phyloP scores from a whole-genome alignment of 2,113 vertebrate species.

The Campylorhamphus procurvoides region DNA sequence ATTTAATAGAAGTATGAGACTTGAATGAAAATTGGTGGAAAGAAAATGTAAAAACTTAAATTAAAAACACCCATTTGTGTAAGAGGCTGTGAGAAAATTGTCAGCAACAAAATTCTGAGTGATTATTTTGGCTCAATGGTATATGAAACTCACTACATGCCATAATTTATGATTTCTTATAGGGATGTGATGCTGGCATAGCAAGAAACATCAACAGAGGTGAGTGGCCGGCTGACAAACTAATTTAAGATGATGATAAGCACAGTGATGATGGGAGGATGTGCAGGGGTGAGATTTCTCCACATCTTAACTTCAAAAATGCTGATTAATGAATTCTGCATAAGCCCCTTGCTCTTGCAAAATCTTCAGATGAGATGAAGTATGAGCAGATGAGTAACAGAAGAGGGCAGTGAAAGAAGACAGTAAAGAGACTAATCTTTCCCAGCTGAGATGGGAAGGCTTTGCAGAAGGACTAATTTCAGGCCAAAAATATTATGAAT shows the following conservation, averaged over 20 bases:
- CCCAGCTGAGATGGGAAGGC: not conserved
- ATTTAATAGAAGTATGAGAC: conserved; percentile 5
- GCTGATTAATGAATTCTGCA: conserved; percentile 17
- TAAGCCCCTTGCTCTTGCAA: not conserved
- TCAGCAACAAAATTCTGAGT: conserved; percentile 32
- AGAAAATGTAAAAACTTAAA: conserved; percentile 38
- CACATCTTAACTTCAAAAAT: conserved; percentile 18
- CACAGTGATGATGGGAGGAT: not conserved
- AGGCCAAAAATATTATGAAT: conserved; percentile 33
- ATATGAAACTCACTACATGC: not conserved
- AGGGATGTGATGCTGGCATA: not conserved
- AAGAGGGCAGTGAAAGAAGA: conserved; percentile 53
- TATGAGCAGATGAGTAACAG: conserved; percentile 42
- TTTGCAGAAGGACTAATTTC: conserved; percentile 19
- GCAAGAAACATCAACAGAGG: conserved; percentile 49
- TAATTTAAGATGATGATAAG: conserved; percentile 53
- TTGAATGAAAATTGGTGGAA: conserved; percentile 25
- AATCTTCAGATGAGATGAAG: conserved; percentile 14
- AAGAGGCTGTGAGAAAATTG: conserved; percentile 44
- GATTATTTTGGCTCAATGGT: conserved; percentile 1
- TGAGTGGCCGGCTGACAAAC: conserved; percentile 45
- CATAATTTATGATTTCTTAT: conserved; percentile 47
- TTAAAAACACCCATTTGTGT: conserved; percentile 30
- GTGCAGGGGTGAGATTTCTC: conserved; percentile 6
- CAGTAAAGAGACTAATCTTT: not conserved